Evolutionary conservation across 2,113 vertebrate species (phyloP).

Genomic region (Tor tambroides): DNA sequence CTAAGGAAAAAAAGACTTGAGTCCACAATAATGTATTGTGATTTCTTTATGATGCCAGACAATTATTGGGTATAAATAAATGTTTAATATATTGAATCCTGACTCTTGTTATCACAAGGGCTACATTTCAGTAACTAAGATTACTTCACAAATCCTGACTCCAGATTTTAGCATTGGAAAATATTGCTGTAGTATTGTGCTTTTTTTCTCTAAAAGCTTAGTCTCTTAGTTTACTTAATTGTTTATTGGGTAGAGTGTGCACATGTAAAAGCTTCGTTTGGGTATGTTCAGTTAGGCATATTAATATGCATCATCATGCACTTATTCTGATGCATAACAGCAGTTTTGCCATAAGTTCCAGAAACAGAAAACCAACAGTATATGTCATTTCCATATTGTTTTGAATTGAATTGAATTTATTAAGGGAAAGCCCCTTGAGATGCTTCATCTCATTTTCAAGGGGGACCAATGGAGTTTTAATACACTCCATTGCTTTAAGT

Average conservation of each 20-base stretch:
- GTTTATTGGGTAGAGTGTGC: neutral
- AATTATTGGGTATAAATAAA: no score
- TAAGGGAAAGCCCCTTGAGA: no score
- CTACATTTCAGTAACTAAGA: neutral
- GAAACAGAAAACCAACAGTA: neutral
- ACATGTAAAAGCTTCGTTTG: conserved; percentile 49
- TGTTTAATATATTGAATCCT: neutral
- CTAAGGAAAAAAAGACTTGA: neutral
- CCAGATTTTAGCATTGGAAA: no score
- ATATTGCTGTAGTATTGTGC: neutral
- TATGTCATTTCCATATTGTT: neutral
- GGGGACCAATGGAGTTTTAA: no score
- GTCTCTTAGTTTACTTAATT: neutral
- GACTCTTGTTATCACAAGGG: neutral
- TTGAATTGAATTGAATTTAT: no score
- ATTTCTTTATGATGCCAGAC: neutral
- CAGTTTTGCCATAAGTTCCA: neutral
- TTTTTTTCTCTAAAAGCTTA: neutral
- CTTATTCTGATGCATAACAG: conserved; percentile 58
- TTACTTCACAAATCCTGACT: neutral
- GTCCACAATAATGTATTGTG: neutral
- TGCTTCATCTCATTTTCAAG: no score
- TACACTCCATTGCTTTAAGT: neutral
- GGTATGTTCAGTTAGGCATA: conserved; percentile 64
- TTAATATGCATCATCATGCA: conserved; percentile 61